These are phyloP conservation scores for Zosterops japonicus DNA, from an alignment of 2,113 vertebrate genomes.

Conservation along the genomic window DNA sequence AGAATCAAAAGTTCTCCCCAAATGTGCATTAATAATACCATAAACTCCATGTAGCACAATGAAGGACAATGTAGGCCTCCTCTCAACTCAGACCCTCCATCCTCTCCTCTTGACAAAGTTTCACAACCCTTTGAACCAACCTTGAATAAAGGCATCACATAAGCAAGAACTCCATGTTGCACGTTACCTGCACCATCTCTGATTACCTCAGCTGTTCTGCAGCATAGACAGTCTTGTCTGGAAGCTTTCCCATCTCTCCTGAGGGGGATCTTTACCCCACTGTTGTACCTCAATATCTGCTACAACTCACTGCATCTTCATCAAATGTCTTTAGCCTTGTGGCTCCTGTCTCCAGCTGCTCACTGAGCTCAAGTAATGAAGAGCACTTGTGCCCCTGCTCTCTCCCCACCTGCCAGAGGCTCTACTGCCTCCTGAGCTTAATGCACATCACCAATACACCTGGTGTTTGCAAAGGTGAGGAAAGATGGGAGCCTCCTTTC, in stretches of 20 bases:
- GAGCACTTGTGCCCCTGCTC: background rate
- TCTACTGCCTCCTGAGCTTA: background rate
- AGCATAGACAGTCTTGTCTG: background rate
- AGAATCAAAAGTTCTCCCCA: background rate
- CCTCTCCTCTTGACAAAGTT: background rate
- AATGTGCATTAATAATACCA: background rate
- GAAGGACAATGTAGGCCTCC: rapidly evolving
- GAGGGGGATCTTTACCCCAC: rapidly evolving
- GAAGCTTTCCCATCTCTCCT: background rate
- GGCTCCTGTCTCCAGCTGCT: background rate
- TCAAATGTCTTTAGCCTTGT: background rate
- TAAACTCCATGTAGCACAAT: rapidly evolving
- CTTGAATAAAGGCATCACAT: background rate
- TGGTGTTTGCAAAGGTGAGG: background rate
- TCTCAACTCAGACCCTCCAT: background rate
- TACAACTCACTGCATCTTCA: background rate
- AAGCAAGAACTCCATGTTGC: background rate
- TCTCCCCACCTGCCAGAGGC: background rate
- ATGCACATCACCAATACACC: background rate
- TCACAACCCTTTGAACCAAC: background rate
- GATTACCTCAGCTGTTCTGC: no score
- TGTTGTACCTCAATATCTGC: background rate
- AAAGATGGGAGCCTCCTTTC: background rate
- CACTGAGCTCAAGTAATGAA: background rate
- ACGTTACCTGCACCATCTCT: background rate